Base-by-base conservation (phyloP, 2,888 invertebrate genomes). In the Pollenia amentaria region DNA sequence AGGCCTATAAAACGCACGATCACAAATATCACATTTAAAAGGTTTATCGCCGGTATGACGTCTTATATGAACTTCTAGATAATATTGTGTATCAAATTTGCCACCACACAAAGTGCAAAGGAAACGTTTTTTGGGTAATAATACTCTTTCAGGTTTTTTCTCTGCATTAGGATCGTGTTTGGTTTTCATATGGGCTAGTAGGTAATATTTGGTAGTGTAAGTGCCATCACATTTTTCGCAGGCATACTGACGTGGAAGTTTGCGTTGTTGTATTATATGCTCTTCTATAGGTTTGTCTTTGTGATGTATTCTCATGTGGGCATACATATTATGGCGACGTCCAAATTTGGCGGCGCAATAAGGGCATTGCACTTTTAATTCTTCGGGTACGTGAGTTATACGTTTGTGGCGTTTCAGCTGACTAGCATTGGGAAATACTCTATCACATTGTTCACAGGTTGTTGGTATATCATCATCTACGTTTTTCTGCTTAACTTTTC, bases 401-500 rank as follows among this genome's bases (percentile, higher is more conserved):
- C 95, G 95, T 21, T 94, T 94, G 91, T 96, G 96, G 70, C 95
- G 94, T 0, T 95, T 95, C 10, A 96, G 93, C 89, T 95, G 94
- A 88, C 95, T 96, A 78, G 95, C 94, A 91, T 96, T 95, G 90
- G 89, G 94, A 92, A 96, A 96, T 11, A 94, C 94, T 91, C 95
- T 95, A 42, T 94, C 95, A 90, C 96, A 96, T 6, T 94, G 94
- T 51, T 94, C 94, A 90, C 96, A 96, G 65, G 87, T 84, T 29
- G 80, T 84, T 1, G 84, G 87, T 81, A 87, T 75, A 14, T 87
- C 76, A 55, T 87, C 84, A 72, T 87, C 87, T 94, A 94, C 88
- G 94, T 94, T 81, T 93, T 46, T 73, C 48, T 72, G n/a, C n/a
- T 46, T 80, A 69, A 65, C 42, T 62, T 73, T 84, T 85, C 67